Conservation (phyloP, 1,140 invertebrate genomes). For the Lepidotrigona ventralis region DNA sequence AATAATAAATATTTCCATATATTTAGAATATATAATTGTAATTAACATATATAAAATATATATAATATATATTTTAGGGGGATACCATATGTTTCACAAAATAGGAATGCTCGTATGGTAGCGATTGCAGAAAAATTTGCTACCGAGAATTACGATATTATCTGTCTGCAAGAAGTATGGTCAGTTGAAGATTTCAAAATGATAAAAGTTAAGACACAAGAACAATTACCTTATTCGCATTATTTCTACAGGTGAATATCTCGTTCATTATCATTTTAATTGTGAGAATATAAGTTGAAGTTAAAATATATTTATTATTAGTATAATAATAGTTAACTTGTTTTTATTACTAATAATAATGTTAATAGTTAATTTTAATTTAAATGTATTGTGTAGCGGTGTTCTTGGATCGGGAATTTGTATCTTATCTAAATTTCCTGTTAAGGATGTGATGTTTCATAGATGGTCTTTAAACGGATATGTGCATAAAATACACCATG, state of each 20-base stretch:
- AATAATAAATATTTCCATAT: background rate
- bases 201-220: constrained; percentile 83
- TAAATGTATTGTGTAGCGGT: constrained; percentile 83
- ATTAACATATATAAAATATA: background rate
- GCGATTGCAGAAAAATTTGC: constrained; percentile 89
- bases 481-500: constrained; percentile 97
- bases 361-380: background rate
- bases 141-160: constrained; percentile 89
- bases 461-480: constrained; percentile 98
- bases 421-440: constrained; percentile 93
- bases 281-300: constrained; percentile 2
- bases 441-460: constrained; percentile 94
- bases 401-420: constrained; percentile 95
- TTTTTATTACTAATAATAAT: background rate
- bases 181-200: constrained; percentile 87
- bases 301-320: constrained; percentile 10
- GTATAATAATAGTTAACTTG: background rate
- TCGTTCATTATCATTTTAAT: background rate
- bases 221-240: constrained; percentile 89
- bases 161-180: constrained; percentile 97
- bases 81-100: constrained; percentile 89
- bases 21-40: background rate
- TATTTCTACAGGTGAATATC: constrained; percentile 93
- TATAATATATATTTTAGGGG: constrained; percentile 83
- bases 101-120: constrained; percentile 87